Base-by-base conservation (phyloP, 2,113 vertebrate species). In the Urocitellus parryii region DNA sequence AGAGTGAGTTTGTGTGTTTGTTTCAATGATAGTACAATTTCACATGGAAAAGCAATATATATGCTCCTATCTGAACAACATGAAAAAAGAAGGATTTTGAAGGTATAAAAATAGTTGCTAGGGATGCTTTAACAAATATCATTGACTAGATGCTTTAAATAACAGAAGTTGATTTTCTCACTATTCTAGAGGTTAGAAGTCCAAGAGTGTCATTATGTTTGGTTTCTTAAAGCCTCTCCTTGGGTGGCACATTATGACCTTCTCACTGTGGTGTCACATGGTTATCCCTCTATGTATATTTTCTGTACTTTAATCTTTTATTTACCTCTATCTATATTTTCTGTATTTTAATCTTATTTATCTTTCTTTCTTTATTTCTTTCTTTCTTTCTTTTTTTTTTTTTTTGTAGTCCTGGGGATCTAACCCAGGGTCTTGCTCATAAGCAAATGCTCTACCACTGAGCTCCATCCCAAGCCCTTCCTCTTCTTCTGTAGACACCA, bases 21-120 rank as follows among this genome's bases (percentile, higher is more conserved):
- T 96, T 93, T 85, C 81, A 82, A 77, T 88, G n/a, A 45, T 92
- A 85, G 53, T 72, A 65, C 20, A 85, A 8, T 42, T 77, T 27
- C 53, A 65, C 67, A n/a, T 51, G 18, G 25, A 82, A 88, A 81
- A 86, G 17, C 16, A 91, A 68, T 56, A 25, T 88, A 12, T 76
- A 39, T 76, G 25, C 48, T 89, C 34, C 53, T 95, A 51, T 68
- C 22, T 79, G 29, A 90, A 95, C 14, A 79, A 63, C 39, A 53
- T 8, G 25, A 95, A 96, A 56, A 84, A 94, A 91, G 58, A n/a
- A 39, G 58, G 61, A 78, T 79, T 94, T 89, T 42, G 22, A 84
- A 32, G 17, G 79, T 53, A 16, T 82, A 1, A 45, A 85, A 92
- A 85, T 80, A 88, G 24, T 91, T 87, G 45, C 53, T 91, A n/a